Conservation (phyloP, 1,140 invertebrate genomes). For the Halictus rubicundus region DNA sequence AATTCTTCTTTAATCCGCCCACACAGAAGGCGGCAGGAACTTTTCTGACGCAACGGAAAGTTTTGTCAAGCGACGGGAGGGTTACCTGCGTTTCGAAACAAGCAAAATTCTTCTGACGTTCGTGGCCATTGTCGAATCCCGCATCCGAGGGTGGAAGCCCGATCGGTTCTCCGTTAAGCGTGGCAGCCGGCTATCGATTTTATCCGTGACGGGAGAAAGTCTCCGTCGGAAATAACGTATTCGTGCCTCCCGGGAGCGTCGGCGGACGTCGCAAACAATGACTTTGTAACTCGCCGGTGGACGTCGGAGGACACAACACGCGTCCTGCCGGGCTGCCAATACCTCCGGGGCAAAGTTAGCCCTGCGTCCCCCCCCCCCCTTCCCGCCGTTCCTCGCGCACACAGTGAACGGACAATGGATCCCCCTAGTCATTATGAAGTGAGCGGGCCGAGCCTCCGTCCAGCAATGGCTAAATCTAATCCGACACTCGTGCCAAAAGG, state of each 20-base stretch:
- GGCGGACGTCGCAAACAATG: conserved; percentile 60
- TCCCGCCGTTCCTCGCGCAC: background rate
- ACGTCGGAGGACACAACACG: conserved; percentile 35
- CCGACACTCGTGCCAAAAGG: conserved; percentile 56
- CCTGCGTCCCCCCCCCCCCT: conserved; percentile 39
- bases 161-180: background rate
- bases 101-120: background rate
- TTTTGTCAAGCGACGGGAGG: no score
- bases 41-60: no score
- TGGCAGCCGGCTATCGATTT: conserved; percentile 42
- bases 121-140: background rate
- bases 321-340: conserved; percentile 50
- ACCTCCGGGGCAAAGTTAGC: conserved; percentile 64
- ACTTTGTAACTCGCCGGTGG: conserved; percentile 62
- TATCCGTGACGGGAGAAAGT: conserved; percentile 15
- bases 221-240: conserved; percentile 55
- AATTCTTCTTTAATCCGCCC: no score
- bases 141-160: background rate
- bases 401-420: conserved; percentile 55
- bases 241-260: conserved; percentile 50
- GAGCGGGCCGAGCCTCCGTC: conserved; percentile 53
- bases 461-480: conserved; percentile 68
- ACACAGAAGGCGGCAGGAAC: no score
- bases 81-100: no score
- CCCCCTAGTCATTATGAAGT: conserved; percentile 66